Base-by-base conservation (phyloP, 2,797 vertebrate species). In the Microctenopoma steveboyesi region DNA sequence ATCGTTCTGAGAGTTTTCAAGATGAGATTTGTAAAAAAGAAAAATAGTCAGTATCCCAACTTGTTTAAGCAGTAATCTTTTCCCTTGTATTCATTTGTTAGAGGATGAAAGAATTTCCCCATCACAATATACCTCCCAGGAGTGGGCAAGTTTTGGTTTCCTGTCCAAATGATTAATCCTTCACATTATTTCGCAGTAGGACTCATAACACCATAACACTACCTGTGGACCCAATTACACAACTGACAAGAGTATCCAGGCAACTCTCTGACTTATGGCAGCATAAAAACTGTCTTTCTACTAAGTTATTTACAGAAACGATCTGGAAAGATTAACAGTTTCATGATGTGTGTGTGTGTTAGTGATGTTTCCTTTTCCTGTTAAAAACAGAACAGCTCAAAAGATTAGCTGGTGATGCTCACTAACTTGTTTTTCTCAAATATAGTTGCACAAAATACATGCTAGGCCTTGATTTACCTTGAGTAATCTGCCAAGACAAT, bases 111-210 rank as follows among this genome's bases (percentile, higher is more conserved):
- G 18, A 48, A 64, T 49, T 78, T 60, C 46, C 49, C 52, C 50
- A 42, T 83, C 76, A 84, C 51, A n/a, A 62, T 70, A 79, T 81
- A 68, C 78, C 87, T 85, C 70, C 66, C 65, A 67, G 79, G 80
- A 87, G 58, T 52, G 37, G 61, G 64, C 57, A 81, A 69, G 65
- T 81, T 90, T 89, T 84, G 78, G 78, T 86, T 84, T 87, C 71
- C 90, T 91, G 86, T 88, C 87, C 63, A 69, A 86, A 86, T 91
- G 88, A 93, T 91, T 90, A 79, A 92, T 92, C 78, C 81, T 83
- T 85, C 81, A 89, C 76, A 91, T 90, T 89, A 87, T 87, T 85
- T 86, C 22, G 16, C 57, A 69, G 72, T 76, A 69, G 61, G 80
- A 77, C 80, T 83, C 69, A 80, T 74, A 86, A 88, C 74, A 76